These are phyloP conservation scores for Gastrophysa polygoni DNA, from an alignment of 2,888 invertebrate genomes.

Conservation along the genomic window DNA sequence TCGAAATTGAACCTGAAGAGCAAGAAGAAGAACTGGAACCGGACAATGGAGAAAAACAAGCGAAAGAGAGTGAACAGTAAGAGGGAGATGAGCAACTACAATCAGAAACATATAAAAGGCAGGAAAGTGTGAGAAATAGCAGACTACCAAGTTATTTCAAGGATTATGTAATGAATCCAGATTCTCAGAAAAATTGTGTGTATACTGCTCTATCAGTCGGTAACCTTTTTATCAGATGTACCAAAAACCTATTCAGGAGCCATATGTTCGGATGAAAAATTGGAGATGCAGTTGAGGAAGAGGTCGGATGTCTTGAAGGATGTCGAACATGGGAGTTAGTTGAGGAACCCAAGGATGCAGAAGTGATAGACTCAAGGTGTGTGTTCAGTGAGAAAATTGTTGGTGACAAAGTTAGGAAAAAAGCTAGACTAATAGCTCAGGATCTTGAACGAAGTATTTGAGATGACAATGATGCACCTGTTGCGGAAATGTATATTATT, in stretches of 20 bases:
- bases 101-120: conserved; percentile 8
- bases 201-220: conserved; percentile 22
- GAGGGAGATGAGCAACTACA: conserved; percentile 8
- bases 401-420: conserved; percentile 20
- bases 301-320: conserved; percentile 29
- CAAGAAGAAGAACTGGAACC: conserved; percentile 4
- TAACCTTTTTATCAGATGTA: conserved; percentile 25
- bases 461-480: conserved; percentile 27
- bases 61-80: background rate
- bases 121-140: conserved; percentile 19
- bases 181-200: background rate
- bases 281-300: conserved; percentile 33
- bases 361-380: conserved; percentile 35
- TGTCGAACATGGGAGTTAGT: conserved; percentile 37
- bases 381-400: conserved; percentile 29
- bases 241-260: conserved; percentile 32
- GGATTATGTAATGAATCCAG: conserved; percentile 24
- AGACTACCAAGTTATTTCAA: conserved; percentile 23
- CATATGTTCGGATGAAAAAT: conserved; percentile 16
- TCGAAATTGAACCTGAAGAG: background rate
- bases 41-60: conserved; percentile 3
- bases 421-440: conserved; percentile 31
- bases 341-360: conserved; percentile 17
- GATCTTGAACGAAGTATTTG: conserved; percentile 25
- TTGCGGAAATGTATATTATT: conserved; percentile 30